Base-by-base conservation (phyloP, 2,888 invertebrate genomes). In the Euproctis similis region DNA sequence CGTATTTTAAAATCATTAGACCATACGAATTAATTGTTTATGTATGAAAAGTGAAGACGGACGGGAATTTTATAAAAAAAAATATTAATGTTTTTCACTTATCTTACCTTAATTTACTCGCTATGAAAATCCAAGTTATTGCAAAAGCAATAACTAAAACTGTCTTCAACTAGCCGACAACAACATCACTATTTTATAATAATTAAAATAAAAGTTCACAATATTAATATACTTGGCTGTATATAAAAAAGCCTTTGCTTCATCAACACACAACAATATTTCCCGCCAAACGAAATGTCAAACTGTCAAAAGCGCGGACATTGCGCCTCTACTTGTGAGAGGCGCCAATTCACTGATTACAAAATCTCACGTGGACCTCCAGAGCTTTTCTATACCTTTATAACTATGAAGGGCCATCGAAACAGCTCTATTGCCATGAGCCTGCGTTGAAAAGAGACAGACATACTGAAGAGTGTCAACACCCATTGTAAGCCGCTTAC, bases 321-420 rank as follows among this genome's bases (percentile, higher is more conserved):
- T 78, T 68, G 72, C 67, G 75, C 74, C 67, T 71, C 63, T 69
- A 63, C 67, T 63, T 63, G 67, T 62, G 74, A 66, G 71, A 77
- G 77, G 71, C 80, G 71, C 64, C 77, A 75, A 78, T 78, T 71
- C 71, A 84, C 82, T 84, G 82, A 84, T 78, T 78, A 80, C 81
- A 75, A 80, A 78, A 80, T 70, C 76, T 82, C 82, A 84, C 82
- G 82, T 84, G 82, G 78, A 72, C 69, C 75, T 67, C 61, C 62
- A 61, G 57, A 52, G 61, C 53, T 56, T 44, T 52, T 51, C 61
- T 71, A 72, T 70, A 76, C 67, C 70, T 75, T 73, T 73, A 76
- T 74, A 76, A 66, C 59, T 76, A 71, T 59, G 62, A 74, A 74
- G 74, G 69, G 75, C 70, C 52, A 50, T 48, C 56, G 69, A 73